Conservation (phyloP, 2,888 invertebrate species). For the Heteropelma amictum region DNA sequence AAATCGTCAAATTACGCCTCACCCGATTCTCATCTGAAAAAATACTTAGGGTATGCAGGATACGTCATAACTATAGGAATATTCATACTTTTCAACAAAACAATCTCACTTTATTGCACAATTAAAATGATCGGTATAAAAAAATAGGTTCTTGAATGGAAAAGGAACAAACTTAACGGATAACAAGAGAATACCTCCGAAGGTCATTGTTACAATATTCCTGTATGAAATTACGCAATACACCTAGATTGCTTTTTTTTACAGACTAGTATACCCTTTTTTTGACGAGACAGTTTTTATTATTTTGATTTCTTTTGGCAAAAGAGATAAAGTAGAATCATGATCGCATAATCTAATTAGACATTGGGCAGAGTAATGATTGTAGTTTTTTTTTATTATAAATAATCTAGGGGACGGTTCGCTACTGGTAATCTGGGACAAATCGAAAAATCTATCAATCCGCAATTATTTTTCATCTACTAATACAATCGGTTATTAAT, state of each 20-base stretch:
- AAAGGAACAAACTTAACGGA: not conserved
- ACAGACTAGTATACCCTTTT: too few relatives aligned
- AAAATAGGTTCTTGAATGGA: not conserved
- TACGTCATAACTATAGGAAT: too few relatives aligned
- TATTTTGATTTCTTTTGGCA: slow-evolving; percentile 2
- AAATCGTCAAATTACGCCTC: too few relatives aligned
- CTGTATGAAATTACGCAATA: slow-evolving; percentile 11
- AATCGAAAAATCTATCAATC: slow-evolving; percentile 23
- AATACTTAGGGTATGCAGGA: too few relatives aligned
- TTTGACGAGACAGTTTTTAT: too few relatives aligned
- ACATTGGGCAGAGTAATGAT: too few relatives aligned
- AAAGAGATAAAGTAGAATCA: too few relatives aligned
- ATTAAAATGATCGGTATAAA: not conserved
- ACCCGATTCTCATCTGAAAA: too few relatives aligned
- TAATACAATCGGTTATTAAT: too few relatives aligned
- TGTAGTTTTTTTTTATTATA: not conserved
- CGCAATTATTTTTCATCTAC: slow-evolving; percentile 5
- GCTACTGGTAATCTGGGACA: slow-evolving; percentile 38
- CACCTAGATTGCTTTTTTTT: slow-evolving; percentile 10
- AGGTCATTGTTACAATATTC: slow-evolving; percentile 7
- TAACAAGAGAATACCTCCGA: not conserved
- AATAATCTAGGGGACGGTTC: slow-evolving; percentile 43
- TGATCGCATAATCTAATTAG: too few relatives aligned
- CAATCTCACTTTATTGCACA: slow-evolving; percentile 7
- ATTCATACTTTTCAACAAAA: too few relatives aligned